Base-by-base conservation (phyloP, 1,140 invertebrate species). In the Lepidotrigona ventralis region DNA sequence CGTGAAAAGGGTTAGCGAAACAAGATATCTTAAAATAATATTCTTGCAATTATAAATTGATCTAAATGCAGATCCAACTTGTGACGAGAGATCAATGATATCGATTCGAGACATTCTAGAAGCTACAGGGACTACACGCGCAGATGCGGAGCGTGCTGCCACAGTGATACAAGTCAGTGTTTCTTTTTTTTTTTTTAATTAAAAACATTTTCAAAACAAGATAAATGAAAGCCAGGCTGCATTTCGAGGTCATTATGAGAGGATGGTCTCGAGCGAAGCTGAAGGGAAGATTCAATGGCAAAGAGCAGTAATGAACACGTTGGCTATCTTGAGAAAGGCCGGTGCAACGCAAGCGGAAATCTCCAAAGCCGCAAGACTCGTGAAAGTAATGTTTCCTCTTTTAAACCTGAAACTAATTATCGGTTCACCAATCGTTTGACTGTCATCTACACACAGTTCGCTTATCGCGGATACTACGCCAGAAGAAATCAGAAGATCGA, bases 391-490 rank as follows among this genome's bases (percentile, higher is more conserved):
- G 23, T 70, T 33, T 64, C 29, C 39, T 46, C 63, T 29, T 26
- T 54, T n/a, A 2, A 79, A 54, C 15, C 6, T 15, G 0, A 1
- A 17, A 1, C 19, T 4, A 33, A 0, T 46, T 46, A 8, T 46
- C 39, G 6, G 9, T 46, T 46, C 19, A 26, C 53, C 58, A 9
- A 66, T 71, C 46, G 12, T 33, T 80, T 71, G 33, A 46, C 64
- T 33, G 14, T 74, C 21, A 19, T 84, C 19, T n/a, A 12, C 39
- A 11, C 26, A 46, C 58, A 93, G 92, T 90, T 91, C n/a, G 93
- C 94, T 64, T 95, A 95, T 79, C 93, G 92, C 79, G 92, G 93
- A 12, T 95, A 95, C 66, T 95, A 95, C 81, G 91, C 90, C 0
- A 91, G 92, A 79, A 91, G 90, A 81, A 92, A 93, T 58, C 80